Evolutionary conservation across 2,888 invertebrate genomes (phyloP), one percentile per base, ranked within the genome.

Genomic region (Caenorhabditis parvicauda): DNA sequence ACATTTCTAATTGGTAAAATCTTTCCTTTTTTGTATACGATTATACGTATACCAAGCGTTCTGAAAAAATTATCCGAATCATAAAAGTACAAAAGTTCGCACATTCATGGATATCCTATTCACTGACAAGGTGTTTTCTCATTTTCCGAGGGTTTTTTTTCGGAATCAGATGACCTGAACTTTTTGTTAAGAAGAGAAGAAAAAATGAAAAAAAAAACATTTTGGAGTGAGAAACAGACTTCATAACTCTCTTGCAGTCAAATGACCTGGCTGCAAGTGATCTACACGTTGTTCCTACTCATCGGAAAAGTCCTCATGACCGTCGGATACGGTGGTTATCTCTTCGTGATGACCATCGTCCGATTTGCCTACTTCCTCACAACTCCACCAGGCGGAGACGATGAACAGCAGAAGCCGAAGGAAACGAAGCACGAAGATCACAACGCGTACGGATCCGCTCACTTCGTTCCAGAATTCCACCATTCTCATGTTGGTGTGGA

Each of bases 331-430:
- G 62, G 48, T 7, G 57, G 29, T 19, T 71, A 59, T 38, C 60
- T 71, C 5, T 59, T 72, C 14, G 37, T 70, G 24, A 53, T 64
- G 51, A 72, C 69, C 5, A 49, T 72, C 39, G 61, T 71, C 65
- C 72, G 76, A 37, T 81, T 81, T 61, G 69, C 68, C 17, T 77
- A 75, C 67, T 79, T 67, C 64, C 53, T 81, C 38, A 77, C 75
- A 41, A 64, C 66, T 27, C 68, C 71, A 27, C 62, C 63, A 19
- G 73, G 76, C 24, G 73, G 72, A 21, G 74, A 77, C 5, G 74
- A 72, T 12, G 55, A 66, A 24, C n/a, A n/a, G n/a, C n/a, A n/a
- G n/a, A n/a, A n/a, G 56, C 59, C 27, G 58, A 69, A 28, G 48
- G 42, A 22, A 27, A 54, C 43, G 1, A 35, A 5, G 12, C 21